A percentile compares a stretch with the other conserved stretches of the same genome.
These are phyloP conservation scores for Dipodomys stephensi DNA, from an alignment of 2,113 vertebrate genomes.

Conservation along the genomic window DNA sequence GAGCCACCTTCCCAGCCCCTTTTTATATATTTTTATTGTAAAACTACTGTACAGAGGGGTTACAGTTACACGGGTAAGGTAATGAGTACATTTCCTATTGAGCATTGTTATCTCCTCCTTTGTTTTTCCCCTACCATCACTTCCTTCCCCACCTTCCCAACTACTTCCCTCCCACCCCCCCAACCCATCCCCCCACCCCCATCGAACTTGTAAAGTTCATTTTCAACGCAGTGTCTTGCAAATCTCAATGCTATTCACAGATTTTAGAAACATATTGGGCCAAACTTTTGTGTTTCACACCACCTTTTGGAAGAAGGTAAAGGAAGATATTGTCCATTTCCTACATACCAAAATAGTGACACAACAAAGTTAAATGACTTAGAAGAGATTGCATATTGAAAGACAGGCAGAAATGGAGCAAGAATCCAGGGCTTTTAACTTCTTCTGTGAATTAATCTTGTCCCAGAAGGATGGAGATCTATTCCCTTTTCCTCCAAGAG, in stretches of 20 bases:
- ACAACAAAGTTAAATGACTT: constrained; percentile 32
- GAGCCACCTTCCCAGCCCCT: too few species aligned
- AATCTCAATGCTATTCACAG: neutral
- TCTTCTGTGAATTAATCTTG: constrained; percentile 44
- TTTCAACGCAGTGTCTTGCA: too few species aligned
- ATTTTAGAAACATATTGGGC: neutral
- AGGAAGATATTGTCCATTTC: neutral
- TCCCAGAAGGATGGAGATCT: neutral
- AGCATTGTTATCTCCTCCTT: too few species aligned
- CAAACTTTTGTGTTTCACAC: neutral
- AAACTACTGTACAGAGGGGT: too few species aligned
- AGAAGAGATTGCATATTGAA: neutral
- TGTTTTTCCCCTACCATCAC: too few species aligned
- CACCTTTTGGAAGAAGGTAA: neutral
- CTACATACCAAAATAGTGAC: constrained; percentile 27
- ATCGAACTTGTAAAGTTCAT: too few species aligned
- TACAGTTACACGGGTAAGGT: too few species aligned
- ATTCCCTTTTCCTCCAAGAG: constrained; percentile 38
- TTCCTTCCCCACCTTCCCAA: too few species aligned
- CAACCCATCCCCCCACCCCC: too few species aligned
- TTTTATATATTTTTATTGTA: too few species aligned
- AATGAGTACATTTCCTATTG: too few species aligned
- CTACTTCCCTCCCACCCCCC: too few species aligned
- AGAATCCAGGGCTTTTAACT: neutral
- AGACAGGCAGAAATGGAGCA: neutral